Percentiles rank a stretch among this genome's conserved stretches.
phyloP scores from a whole-genome alignment of 30 jellyfish, hydroid and myxozoan species.

The Sanderia malayensis region DNA sequence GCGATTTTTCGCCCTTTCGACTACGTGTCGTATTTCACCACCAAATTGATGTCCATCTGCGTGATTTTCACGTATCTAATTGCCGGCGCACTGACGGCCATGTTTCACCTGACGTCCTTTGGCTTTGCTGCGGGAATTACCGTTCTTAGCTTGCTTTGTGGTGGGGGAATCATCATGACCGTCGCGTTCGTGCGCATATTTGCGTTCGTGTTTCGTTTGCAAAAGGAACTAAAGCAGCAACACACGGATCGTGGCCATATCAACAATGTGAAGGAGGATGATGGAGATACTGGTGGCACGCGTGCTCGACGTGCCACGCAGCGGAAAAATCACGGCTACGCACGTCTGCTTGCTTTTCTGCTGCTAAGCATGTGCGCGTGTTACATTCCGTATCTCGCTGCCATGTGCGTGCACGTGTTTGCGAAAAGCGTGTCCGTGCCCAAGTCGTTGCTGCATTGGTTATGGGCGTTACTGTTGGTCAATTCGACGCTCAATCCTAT shows the following conservation, averaged over 20 bases:
- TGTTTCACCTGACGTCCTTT: constrained; percentile 36
- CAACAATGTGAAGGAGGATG: background rate
- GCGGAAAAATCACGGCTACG: constrained; percentile 21
- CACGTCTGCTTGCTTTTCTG: constrained; percentile 19
- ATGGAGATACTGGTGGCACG: too few relatives aligned
- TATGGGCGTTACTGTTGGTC: constrained; percentile 42
- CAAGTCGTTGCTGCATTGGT: constrained; percentile 51
- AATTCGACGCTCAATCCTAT: constrained; percentile 47
- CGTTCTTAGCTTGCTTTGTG: constrained; percentile 9
- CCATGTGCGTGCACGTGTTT: constrained; percentile 29
- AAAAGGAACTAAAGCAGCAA: constrained; percentile 1
- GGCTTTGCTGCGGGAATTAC: constrained; percentile 51
- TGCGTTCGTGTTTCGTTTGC: constrained; percentile 19
- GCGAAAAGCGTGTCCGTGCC: constrained; percentile 32
- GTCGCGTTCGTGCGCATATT: constrained; percentile 29
- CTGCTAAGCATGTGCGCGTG: constrained; percentile 8
- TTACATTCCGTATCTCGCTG: constrained; percentile 49
- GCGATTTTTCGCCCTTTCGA: constrained; percentile 50
- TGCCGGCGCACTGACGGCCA: constrained; percentile 5
- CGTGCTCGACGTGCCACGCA: too few relatives aligned
- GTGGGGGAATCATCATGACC: constrained; percentile 32
- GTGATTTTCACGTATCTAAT: constrained; percentile 19
- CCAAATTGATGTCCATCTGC: background rate
- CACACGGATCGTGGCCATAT: background rate
- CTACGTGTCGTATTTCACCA: background rate